These are phyloP conservation scores for Epinephelus moara DNA, from an alignment of 2,113 vertebrate genomes.

Conservation along the genomic window DNA sequence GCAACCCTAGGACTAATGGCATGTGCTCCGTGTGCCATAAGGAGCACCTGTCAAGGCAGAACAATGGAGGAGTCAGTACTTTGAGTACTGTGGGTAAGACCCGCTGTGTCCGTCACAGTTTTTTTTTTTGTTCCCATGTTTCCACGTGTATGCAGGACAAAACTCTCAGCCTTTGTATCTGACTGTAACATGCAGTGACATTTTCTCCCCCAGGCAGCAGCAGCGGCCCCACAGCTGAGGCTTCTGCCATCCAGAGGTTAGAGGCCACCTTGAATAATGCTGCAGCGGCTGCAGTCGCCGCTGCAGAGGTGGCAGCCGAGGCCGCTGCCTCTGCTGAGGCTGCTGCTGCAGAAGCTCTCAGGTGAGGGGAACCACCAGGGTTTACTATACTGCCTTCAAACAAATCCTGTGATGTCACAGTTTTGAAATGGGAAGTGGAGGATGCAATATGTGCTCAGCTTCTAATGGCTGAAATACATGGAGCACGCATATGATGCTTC, in stretches of 20 bases:
- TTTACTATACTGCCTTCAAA: neutral
- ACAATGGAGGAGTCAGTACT: conserved; percentile 87
- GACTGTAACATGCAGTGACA: conserved; percentile 4
- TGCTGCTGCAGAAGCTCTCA: conserved; percentile 78
- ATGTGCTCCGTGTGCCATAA: conserved; percentile 95
- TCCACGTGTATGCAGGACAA: neutral
- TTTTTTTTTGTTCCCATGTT: neutral
- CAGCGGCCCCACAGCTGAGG: conserved; percentile 87
- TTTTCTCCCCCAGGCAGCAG: conserved; percentile 83
- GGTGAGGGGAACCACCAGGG: conserved; percentile 45
- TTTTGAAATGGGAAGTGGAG: neutral
- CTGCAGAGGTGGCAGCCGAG: conserved; percentile 87
- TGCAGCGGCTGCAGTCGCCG: conserved; percentile 81
- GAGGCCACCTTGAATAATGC: conserved; percentile 88
- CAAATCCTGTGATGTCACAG: neutral
- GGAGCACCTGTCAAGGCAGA: conserved; percentile 90
- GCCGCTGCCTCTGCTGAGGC: conserved; percentile 79
- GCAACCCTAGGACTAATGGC: conserved; percentile 91
- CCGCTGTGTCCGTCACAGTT: conserved; percentile 6
- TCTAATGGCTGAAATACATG: neutral
- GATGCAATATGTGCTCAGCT: neutral
- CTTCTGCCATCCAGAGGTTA: conserved; percentile 91
- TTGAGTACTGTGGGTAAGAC: conserved; percentile 83
- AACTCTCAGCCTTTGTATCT: neutral
- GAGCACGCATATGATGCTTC: too few relatives aligned